Base-by-base conservation (phyloP, 2,888 invertebrate species). In the Drosophila mimica region DNA sequence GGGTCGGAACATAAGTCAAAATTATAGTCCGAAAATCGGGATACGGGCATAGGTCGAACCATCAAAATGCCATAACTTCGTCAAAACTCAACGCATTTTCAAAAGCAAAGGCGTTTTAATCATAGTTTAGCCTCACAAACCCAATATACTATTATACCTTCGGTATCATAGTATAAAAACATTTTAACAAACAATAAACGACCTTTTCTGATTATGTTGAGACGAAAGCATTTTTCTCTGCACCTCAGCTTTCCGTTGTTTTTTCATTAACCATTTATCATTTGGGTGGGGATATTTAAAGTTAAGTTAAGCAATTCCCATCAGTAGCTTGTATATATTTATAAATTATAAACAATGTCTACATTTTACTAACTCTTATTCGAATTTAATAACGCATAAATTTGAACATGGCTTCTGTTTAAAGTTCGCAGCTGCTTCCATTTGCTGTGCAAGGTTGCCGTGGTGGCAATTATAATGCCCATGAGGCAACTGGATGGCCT, bases 391-490 rank as follows among this genome's bases (percentile, higher is more conserved):
- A 30, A 20, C n/a, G 2, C 15, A 15, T 40, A 43, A 20, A 9
- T 46, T 33, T 4, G 3, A n/a, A 20, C 13, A 20, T 38, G 38
- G 40, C 43, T 54, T 11, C 48, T 46, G 48, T 46, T 70, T 46
- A 34, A 62, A 63, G 34, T 63, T 67, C 46, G 54, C 64, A 60
- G 66, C 46, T 70, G 65, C 46, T 62, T 56, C 58, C 65, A 38
- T 49, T 52, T 58, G 49, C 25, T 20, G 46, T 51, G 51, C 48
- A 13, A 43, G 5, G 60, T 40, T n/a, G 43, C 13, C 43, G 31
- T 36, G 52, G 34, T 68, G 76, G 74, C 79, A 75, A 79, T 78
- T 79, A 79, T 75, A 71, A 79, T 76, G 78, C 65, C 72, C 79
- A 75, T 61, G 74, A 79, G 75, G 79, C 79, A 70, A 64, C 58